phyloP scores from a whole-genome alignment of 2,797 vertebrate genomes.

The Podarcis lilfordi region DNA sequence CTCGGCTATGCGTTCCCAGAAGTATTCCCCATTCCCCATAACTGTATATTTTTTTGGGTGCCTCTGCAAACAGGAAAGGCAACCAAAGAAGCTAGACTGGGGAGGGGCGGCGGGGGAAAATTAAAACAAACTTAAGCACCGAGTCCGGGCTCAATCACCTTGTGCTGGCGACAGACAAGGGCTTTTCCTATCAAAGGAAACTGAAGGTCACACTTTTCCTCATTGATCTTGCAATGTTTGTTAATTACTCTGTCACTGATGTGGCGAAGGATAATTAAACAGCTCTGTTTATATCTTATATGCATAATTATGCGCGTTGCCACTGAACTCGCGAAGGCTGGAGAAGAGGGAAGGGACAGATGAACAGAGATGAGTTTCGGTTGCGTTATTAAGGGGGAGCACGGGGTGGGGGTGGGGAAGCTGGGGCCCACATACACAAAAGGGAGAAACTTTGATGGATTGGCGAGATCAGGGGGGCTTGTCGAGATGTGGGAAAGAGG shows the following conservation, averaged over 20 bases:
- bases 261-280: conserved; percentile 99
- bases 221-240: conserved; percentile 99
- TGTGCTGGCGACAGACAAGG: conserved; percentile 81
- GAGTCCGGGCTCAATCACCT: conserved; percentile 80
- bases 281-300: conserved; percentile 99
- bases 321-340: conserved; percentile 85
- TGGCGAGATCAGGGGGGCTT: conserved; percentile 48
- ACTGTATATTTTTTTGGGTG: conserved; percentile 47
- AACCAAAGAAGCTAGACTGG: not conserved
- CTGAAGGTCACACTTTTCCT: conserved; percentile 99
- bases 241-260: conserved; percentile 99
- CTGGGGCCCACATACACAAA: conserved; percentile 55
- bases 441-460: conserved; percentile 70
- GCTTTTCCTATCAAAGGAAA: conserved; percentile 85
- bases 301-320: conserved; percentile 99
- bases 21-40: conserved; percentile 20
- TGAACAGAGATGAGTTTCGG: conserved; percentile 69
- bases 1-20: conserved; percentile 25
- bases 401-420: conserved; percentile 36
- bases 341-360: conserved; percentile 78
- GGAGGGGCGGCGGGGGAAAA: not conserved
- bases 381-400: conserved; percentile 72
- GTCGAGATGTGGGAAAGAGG: conserved; percentile 82
- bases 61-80: conserved; percentile 1
- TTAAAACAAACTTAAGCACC: conserved; percentile 67